Evolutionary conservation across 2,113 vertebrate genomes (phyloP), one percentile per base, ranked within the genome.

Genomic region (Bettongia penicillata): DNA sequence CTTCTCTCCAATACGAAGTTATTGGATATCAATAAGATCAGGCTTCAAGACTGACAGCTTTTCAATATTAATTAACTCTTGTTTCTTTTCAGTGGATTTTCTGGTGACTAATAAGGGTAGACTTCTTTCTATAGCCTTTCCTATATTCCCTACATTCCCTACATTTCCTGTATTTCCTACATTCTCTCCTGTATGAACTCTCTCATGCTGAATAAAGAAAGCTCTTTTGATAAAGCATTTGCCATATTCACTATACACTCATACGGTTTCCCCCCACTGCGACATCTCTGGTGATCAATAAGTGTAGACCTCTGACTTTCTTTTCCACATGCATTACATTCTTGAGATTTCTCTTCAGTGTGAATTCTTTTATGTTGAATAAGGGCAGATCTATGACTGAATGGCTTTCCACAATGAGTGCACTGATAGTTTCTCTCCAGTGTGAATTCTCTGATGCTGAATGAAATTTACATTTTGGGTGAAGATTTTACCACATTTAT

Each of bases 151-250:
- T 91, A 57, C 96, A 98, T 48, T 95, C 48, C n/a, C n/a, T n/a
- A n/a, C n/a, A n/a, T 91, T 98, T 97, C 22, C 96, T 96, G 92
- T 98, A 98, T 94, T 93, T 96, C 53, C 90, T 91, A 57, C 96
- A 98, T 96, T 97, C 61, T 97, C 94, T 50, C 95, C 98, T 7
- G 95, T 97, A 94, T 97, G 97, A 49, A 96, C 93, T 28, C 96
- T 93, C 52, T 95, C 93, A 53, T 95, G 95, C 91, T 97, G 96
- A 92, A 95, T 97, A 50, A 96, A 95, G 57, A 94, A 96, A 0
- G 95, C 96, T 37, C 98, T 99, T 5, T 99, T 98, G 97, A 98
- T 98, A 97, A 99, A 97, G 91, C 95, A 93, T 52, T 97, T 98
- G 12, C 95, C 93, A 91, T 96, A 97, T 95, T 98, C 97, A 77